Evolutionary conservation across 2,797 vertebrate genomes (phyloP).

Genomic region (Notolepis coatsorum): DNA sequence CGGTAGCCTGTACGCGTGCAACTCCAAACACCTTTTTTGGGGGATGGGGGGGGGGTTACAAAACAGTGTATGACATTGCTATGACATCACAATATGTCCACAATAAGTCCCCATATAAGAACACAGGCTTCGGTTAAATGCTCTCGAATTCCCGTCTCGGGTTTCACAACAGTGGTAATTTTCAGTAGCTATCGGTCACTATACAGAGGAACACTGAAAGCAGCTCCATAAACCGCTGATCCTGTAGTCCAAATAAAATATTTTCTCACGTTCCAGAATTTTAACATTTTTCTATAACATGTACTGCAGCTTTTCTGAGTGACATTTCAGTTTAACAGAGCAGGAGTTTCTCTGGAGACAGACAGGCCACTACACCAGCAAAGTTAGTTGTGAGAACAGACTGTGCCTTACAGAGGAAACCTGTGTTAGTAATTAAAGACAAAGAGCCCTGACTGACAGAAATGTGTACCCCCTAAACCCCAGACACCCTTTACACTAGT

Average conservation of each 20-base stretch:
- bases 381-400: constrained; percentile 61
- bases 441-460: constrained; percentile 50
- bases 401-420: constrained; percentile 52
- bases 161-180: background rate
- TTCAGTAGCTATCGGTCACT: background rate
- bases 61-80: too few species aligned
- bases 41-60: too few species aligned
- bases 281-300: constrained; percentile 15
- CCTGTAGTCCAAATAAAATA: background rate
- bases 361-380: constrained; percentile 37
- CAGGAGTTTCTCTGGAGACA: constrained; percentile 47
- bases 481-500: constrained; percentile 11
- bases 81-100: background rate
- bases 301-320: constrained; percentile 6
- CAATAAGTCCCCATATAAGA: background rate
- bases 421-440: constrained; percentile 69
- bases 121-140: background rate
- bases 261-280: constrained; percentile 2
- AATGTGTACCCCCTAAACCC: constrained; percentile 29
- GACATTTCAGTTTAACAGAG: constrained; percentile 43
- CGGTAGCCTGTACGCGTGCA: background rate
- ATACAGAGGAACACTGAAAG: background rate
- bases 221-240: constrained; percentile 3
- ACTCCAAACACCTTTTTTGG: too few species aligned
- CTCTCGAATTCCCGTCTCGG: background rate